Evolutionary conservation across 2,888 invertebrate genomes (phyloP).

Genomic region (Eupeodes latifasciatus): DNA sequence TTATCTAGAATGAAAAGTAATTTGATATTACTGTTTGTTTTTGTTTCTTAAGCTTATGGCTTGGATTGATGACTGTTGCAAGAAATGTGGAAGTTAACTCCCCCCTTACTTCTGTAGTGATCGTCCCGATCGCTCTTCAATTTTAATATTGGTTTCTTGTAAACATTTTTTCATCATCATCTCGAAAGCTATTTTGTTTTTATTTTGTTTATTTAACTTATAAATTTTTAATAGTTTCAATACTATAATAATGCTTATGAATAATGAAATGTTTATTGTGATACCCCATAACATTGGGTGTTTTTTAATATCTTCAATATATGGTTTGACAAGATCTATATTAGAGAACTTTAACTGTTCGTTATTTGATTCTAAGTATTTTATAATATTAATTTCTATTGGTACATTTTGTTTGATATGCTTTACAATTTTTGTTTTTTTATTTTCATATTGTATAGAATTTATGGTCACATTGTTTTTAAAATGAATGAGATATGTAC

Average conservation of each 20-base stretch:
- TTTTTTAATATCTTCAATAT: background rate
- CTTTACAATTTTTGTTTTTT: background rate
- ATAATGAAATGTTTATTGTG: background rate
- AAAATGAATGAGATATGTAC: slow-evolving; percentile 1
- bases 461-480: background rate
- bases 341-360: background rate
- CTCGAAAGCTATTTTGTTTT: no score
- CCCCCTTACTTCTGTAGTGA: no score
- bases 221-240: background rate
- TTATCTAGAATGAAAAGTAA: background rate
- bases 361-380: background rate
- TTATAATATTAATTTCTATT: background rate
- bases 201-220: background rate
- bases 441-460: background rate
- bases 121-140: no score
- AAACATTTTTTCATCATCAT: no score
- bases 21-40: background rate
- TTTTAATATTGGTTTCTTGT: no score
- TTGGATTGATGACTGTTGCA: background rate
- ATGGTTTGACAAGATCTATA: background rate
- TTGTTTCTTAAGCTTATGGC: background rate
- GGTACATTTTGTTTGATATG: background rate
- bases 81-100: no score
- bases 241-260: background rate
- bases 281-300: slow-evolving; percentile 3